Evolutionary conservation across 2,888 invertebrate species (phyloP), one percentile per base, ranked within the genome.

Genomic region (Neoaliturus tenellus): DNA sequence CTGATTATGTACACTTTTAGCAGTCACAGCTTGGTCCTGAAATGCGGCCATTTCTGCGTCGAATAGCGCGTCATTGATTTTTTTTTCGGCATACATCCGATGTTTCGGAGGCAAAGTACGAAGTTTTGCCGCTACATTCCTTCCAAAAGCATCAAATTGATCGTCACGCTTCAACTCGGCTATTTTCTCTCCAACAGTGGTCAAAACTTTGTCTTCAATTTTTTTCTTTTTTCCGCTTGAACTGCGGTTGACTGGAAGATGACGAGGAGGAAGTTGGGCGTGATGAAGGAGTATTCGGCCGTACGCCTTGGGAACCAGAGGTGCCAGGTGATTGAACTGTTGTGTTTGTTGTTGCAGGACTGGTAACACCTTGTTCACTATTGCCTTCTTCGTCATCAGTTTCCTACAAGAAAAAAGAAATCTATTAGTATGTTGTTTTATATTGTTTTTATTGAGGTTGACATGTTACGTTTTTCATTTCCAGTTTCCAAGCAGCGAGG

Each of bases 1-100:
- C 5, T 48, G 48, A 14, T 48, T 48, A 44, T 62, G 75, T 75
- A 75, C 23, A 75, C 39, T 12, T 41, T 39, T 2, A 75, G 25
- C 25, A 35, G 25, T 71, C 75, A 75, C 25, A 41, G 12, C 41
- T 78, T 28, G 48, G 25, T 78, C 17, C 5, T 78, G 78, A 3
- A 51, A 10, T 44, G 51, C 78, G 31, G 51, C 78, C 35, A 78
- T 17, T 28, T 85, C 78, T 14, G 75, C 83, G 23, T 75, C 80
- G 35, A 85, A 85, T n/a, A 85, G 44, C 35, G 58, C 81, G 71
- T 85, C 85, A 83, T 83, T 71, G 48, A 83, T 85, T 28, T 81
- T 71, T 51, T 85, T 58, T 58, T 58, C 58, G 25, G 58, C 58
- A 28, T 23, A 58, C 12, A 83, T 69, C 31, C 48, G 31, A 55